Conservation (phyloP, 2,797 vertebrate genomes). For the Aulostomus chinensis region DNA sequence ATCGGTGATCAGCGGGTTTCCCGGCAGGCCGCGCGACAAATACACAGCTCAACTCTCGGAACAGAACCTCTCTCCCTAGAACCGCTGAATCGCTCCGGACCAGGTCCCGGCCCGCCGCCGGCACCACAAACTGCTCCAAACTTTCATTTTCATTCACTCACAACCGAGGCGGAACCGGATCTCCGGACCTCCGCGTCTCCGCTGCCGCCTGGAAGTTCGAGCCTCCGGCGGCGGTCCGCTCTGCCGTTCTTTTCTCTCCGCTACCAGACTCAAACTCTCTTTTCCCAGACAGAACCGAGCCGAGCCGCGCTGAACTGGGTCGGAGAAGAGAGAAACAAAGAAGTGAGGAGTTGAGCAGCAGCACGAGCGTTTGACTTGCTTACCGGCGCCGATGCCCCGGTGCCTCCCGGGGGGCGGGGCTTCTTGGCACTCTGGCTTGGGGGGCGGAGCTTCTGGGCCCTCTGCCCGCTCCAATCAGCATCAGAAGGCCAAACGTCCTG, state of each 20-base stretch:
- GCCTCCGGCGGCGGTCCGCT: background rate
- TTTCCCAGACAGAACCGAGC: background rate
- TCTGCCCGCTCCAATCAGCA: background rate
- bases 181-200: background rate
- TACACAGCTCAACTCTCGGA: conserved; percentile 13
- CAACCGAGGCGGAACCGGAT: background rate
- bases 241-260: background rate
- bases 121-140: conserved; percentile 8
- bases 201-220: conserved; percentile 13
- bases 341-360: conserved; percentile 6
- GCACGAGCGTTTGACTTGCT: conserved; percentile 42
- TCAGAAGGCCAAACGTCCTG: too few relatives aligned
- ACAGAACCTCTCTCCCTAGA: background rate
- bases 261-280: conserved; percentile 1
- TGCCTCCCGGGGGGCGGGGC: conserved; percentile 51
- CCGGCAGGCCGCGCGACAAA: background rate
- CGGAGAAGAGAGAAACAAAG: conserved; percentile 31
- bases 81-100: background rate
- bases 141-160: conserved; percentile 37
- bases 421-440: background rate
- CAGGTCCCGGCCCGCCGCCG: conserved; percentile 20
- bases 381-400: conserved; percentile 40
- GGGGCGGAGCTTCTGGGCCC: background rate
- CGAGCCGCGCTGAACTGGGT: background rate
- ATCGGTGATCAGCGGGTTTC: background rate